phyloP scores from a whole-genome alignment of 1,140 invertebrate species.

The Drosophila mauritiana region DNA sequence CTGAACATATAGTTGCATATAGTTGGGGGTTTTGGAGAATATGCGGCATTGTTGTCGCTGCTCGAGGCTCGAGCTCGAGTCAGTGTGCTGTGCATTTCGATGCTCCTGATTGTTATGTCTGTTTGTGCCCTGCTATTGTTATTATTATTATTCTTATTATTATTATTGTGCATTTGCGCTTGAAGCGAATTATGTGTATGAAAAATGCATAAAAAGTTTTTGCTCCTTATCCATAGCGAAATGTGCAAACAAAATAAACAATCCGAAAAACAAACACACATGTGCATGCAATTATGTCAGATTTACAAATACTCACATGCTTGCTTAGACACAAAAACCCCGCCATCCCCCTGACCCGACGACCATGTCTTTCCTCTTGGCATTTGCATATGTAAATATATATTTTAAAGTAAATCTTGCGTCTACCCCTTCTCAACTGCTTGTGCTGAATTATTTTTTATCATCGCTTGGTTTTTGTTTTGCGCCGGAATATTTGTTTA shows the following conservation, averaged over 20 bases:
- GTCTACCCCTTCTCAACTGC: background rate
- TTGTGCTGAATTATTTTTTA: constrained; percentile 41
- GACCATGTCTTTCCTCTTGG: constrained; percentile 9
- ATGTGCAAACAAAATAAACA: constrained; percentile 70
- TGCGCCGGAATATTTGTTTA: constrained; percentile 40
- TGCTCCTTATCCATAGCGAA: constrained; percentile 61
- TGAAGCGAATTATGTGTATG: constrained; percentile 70
- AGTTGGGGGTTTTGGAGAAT: constrained; percentile 4
- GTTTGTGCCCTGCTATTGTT: constrained; percentile 53
- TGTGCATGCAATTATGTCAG: constrained; percentile 59
- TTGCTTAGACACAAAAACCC: constrained; percentile 48
- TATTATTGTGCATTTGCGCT: constrained; percentile 78
- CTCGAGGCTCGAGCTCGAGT: constrained; percentile 10
- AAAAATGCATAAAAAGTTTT: constrained; percentile 74
- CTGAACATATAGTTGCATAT: constrained; percentile 8
- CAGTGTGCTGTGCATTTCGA: constrained; percentile 35
- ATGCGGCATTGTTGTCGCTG: constrained; percentile 69
- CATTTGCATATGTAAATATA: constrained; percentile 62
- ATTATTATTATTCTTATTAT: constrained; percentile 49
- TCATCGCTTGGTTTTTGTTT: constrained; percentile 25
- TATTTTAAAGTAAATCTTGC: constrained; percentile 52
- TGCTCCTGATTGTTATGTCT: constrained; percentile 62
- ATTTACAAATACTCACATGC: constrained; percentile 62
- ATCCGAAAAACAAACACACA: constrained; percentile 40
- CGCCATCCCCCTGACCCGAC: background rate